Evolutionary conservation across 2,113 vertebrate genomes (phyloP).

Genomic region (Hippocampus zosterae): DNA sequence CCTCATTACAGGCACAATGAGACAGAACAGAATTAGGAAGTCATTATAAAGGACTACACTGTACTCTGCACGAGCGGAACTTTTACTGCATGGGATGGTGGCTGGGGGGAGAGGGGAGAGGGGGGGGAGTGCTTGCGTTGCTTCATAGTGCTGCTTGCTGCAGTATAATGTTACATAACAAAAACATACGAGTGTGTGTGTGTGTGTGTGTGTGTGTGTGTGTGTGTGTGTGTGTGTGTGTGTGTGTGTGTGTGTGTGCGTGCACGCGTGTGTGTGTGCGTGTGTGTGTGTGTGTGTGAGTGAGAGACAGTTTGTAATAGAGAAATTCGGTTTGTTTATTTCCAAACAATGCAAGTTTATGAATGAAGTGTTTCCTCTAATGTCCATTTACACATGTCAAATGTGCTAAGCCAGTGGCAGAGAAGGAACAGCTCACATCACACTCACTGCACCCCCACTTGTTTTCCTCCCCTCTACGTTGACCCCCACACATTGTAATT

Average conservation of each 20-base stretch:
- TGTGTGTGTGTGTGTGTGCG: neutral
- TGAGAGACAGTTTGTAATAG: neutral
- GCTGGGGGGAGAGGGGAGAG: neutral
- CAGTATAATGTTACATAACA: slow-evolving; percentile 58
- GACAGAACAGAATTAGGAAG: slow-evolving; percentile 25
- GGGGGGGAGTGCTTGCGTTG: slow-evolving; percentile 17
- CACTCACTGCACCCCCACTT: neutral
- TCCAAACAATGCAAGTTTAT: neutral
- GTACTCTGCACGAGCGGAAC: slow-evolving; percentile 41
- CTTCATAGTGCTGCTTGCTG: slow-evolving; percentile 40
- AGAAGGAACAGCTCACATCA: slow-evolving; percentile 20
- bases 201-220: neutral
- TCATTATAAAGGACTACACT: slow-evolving; percentile 52
- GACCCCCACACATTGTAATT: neutral
- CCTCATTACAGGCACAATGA: slow-evolving; percentile 57
- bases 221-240: neutral
- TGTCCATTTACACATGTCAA: slow-evolving; percentile 9
- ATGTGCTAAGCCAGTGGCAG: slow-evolving; percentile 62
- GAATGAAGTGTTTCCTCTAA: neutral
- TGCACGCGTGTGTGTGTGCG: too few species aligned
- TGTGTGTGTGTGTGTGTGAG: neutral
- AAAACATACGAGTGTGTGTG: slow-evolving; percentile 19
- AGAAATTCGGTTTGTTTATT: neutral
- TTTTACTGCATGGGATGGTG: slow-evolving; percentile 33
- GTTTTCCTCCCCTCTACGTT: neutral